These are phyloP conservation scores for Meriones psammophilus DNA, from an alignment of 2,797 vertebrate species.

Conservation along the genomic window DNA sequence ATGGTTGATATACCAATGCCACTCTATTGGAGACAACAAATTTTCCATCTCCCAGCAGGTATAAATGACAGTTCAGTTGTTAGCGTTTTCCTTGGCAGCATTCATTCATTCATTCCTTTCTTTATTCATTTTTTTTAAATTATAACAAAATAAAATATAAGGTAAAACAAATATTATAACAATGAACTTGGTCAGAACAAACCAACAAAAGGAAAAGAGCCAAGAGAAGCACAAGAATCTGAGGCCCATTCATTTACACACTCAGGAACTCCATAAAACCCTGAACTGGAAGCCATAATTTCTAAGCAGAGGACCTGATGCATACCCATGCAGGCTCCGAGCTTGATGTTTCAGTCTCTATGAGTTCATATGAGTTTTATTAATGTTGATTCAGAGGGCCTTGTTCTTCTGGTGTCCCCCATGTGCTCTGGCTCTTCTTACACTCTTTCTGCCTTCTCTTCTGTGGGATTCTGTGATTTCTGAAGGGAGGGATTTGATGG, in stretches of 20 bases:
- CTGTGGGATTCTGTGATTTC: not conserved
- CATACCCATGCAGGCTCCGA: not conserved
- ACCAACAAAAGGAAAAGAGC: not conserved
- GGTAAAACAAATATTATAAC: not conserved
- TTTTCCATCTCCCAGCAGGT: not conserved
- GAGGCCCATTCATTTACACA: not conserved
- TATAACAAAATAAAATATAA: not conserved
- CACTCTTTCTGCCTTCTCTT: not conserved
- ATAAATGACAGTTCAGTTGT: not conserved
- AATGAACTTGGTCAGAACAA: not conserved
- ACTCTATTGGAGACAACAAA: not conserved
- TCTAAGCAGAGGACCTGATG: not conserved
- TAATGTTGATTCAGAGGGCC: not conserved
- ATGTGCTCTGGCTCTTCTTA: not conserved
- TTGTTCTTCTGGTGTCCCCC: not conserved
- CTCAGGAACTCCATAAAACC: not conserved
- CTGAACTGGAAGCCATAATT: not conserved
- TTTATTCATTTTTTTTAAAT: not conserved
- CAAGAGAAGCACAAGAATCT: not conserved
- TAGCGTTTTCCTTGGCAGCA: not conserved
- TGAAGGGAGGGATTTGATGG: not conserved
- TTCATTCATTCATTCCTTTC: not conserved
- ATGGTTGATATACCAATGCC: not conserved
- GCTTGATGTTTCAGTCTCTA: not conserved
- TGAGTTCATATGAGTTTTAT: not conserved